These are phyloP conservation scores for Aix galericulata DNA, from an alignment of 2,113 vertebrate species.

Conservation along the genomic window DNA sequence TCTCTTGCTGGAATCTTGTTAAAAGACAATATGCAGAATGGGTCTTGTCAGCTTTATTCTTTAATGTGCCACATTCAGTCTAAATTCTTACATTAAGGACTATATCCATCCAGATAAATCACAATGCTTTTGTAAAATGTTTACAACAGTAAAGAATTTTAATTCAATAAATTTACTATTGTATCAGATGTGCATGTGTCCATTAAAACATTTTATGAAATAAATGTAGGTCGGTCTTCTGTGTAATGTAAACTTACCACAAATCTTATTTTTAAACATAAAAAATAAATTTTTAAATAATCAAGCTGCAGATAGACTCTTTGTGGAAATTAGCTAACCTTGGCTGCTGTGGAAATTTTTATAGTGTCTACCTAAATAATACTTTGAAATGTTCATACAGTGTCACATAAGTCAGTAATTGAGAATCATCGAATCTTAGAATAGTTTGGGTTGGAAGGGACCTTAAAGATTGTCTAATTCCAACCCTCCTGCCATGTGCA, in stretches of 20 bases:
- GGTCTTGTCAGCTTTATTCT: slow-evolving; percentile 78
- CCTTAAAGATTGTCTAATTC: no score
- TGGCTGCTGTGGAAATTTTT: background rate
- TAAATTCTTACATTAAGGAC: slow-evolving; percentile 77
- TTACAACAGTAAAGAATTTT: slow-evolving; percentile 88
- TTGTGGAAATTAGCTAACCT: background rate
- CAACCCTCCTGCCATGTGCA: no score
- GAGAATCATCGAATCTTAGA: no score
- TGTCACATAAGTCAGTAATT: no score
- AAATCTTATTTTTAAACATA: background rate
- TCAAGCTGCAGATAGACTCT: background rate
- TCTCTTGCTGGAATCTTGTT: slow-evolving; percentile 90
- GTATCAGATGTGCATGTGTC: slow-evolving; percentile 91
- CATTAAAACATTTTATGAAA: slow-evolving; percentile 89
- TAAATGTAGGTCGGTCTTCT: slow-evolving; percentile 50
- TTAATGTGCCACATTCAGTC: slow-evolving; percentile 80
- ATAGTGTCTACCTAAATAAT: no score
- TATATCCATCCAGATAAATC: slow-evolving; percentile 77
- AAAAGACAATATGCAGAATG: slow-evolving; percentile 81
- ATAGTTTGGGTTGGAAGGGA: no score
- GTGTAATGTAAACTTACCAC: background rate
- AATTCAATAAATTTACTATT: slow-evolving; percentile 85
- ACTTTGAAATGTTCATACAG: no score
- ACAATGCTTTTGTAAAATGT: slow-evolving; percentile 85
- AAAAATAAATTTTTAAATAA: slow-evolving; percentile 16